phyloP scores from a whole-genome alignment of 2,113 vertebrate species.

The Limanda limanda region DNA sequence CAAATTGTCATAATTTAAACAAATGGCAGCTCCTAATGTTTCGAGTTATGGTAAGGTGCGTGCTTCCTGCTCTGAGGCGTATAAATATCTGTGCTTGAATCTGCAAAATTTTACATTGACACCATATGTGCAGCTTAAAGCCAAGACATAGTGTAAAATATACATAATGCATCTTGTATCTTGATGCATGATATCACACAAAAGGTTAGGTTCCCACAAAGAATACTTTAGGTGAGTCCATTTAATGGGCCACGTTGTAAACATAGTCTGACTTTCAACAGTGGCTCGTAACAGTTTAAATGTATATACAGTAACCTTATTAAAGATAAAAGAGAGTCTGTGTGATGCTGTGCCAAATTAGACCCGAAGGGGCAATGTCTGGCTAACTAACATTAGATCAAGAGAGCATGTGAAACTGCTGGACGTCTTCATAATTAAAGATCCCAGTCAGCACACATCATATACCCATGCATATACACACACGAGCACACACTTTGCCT shows the following conservation, averaged over 20 bases:
- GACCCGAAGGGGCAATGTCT: conserved; percentile 33
- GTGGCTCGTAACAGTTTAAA: conserved; percentile 58
- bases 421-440: conserved; percentile 56
- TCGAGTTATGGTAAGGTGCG: conserved; percentile 20
- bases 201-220: conserved; percentile 45
- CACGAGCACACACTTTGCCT: background rate
- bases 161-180: conserved; percentile 22
- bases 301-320: conserved; percentile 45
- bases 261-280: conserved; percentile 56
- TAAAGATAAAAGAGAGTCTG: conserved; percentile 64
- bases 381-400: conserved; percentile 56
- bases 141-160: conserved; percentile 2
- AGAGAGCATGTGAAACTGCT: conserved; percentile 42
- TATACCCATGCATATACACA: conserved; percentile 6
- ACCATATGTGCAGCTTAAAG: conserved; percentile 37
- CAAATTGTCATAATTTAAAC: conserved; percentile 36
- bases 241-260: conserved; percentile 61
- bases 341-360: conserved; percentile 66
- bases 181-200: conserved; percentile 32
- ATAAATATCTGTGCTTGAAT: conserved; percentile 39
- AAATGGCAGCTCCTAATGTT: conserved; percentile 47
- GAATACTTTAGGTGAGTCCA: conserved; percentile 36
- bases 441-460: conserved; percentile 1
- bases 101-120: conserved; percentile 17
- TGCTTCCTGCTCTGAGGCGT: background rate